Percentiles rank a stretch among this genome's conserved stretches.
phyloP scores from a whole-genome alignment of 1,140 invertebrate species.

The Bombus consobrinus region DNA sequence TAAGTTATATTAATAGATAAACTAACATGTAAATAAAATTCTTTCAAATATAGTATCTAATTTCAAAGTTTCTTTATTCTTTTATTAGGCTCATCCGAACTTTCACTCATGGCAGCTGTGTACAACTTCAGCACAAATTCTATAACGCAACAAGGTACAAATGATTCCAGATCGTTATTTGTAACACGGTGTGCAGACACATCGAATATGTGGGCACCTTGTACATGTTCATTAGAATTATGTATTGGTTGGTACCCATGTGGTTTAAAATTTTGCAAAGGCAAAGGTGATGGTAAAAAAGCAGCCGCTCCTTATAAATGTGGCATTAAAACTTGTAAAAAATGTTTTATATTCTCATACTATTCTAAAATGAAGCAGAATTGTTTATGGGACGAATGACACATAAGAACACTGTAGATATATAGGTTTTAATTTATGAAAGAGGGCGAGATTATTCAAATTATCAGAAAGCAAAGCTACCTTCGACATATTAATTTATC shows the following conservation, averaged over 20 bases:
- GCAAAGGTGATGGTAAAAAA: conserved; percentile 85
- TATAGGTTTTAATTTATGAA: conserved; percentile 28
- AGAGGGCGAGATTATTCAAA: conserved; percentile 7
- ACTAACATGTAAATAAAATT: conserved; percentile 27
- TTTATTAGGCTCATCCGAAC: conserved; percentile 85
- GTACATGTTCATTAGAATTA: conserved; percentile 91
- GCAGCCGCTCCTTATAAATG: conserved; percentile 89
- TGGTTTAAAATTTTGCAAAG: conserved; percentile 96
- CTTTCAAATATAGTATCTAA: conserved; percentile 4
- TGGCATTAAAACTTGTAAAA: conserved; percentile 97
- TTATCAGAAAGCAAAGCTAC: neutral
- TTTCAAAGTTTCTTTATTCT: neutral
- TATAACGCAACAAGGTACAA: conserved; percentile 68
- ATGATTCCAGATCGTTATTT: conserved; percentile 70
- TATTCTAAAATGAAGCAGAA: conserved; percentile 91
- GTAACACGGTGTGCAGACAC: conserved; percentile 85
- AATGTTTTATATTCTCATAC: conserved; percentile 94
- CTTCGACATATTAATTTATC: neutral
- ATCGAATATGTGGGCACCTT: conserved; percentile 87
- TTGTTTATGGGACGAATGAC: conserved; percentile 95
- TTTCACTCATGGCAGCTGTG: conserved; percentile 83
- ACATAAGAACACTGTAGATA: conserved; percentile 68
- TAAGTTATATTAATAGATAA: conserved; percentile 76
- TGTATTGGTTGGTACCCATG: conserved; percentile 95
- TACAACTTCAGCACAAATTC: conserved; percentile 83